Evolutionary conservation across 23 tunicate species (phyloP), one percentile per base, ranked within the genome.

Genomic region (Trididemnum miniatum): DNA sequence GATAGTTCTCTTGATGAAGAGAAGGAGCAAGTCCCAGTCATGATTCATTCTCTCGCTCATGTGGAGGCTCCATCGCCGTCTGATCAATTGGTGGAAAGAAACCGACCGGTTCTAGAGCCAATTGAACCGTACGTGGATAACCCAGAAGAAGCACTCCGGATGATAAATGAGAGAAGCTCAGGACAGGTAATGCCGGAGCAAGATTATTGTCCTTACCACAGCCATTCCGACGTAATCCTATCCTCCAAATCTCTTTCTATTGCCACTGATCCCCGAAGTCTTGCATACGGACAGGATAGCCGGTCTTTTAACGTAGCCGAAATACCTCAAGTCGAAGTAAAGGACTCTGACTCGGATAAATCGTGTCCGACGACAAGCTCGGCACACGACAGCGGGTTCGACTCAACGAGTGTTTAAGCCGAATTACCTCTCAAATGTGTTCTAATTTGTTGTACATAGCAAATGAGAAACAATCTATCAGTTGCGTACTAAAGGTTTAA

Each of bases 71-170:
- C 75, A 67, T 12, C 37, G n/a, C 20, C 38, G 9, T 31, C 20
- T 32, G 38, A 67, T 32, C 38, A 7, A 12, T 7, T 67, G 7
- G 15, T 32, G 7, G 18, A 20, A 5, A 12, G 38, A 4, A 12
- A 31, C 31, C 22, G 75, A 30, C 25, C 75, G 3, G 7, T 7
- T 2, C 62, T 74, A 26, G 62, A 74, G 31, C 60, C 62, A 30
- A 40, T 49, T 74, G 60, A 24, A 18, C 62, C 79, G 59, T 74
- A 36, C 5, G 79, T 74, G 59, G 62, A 49, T 25, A 39, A 74
- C 30, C 79, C 79, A 24, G 59, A 74, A 38, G 79, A 74, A 20
- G 79, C 20, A 15, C 9, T 74, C 1, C 5, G 20, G 32, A 40
- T 2, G 31, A 37, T 74, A 9, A 74, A 74, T 38, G 28, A 74